Evolutionary conservation across 1,140 invertebrate species (phyloP).

Genomic region (Psilanteris sp.): DNA sequence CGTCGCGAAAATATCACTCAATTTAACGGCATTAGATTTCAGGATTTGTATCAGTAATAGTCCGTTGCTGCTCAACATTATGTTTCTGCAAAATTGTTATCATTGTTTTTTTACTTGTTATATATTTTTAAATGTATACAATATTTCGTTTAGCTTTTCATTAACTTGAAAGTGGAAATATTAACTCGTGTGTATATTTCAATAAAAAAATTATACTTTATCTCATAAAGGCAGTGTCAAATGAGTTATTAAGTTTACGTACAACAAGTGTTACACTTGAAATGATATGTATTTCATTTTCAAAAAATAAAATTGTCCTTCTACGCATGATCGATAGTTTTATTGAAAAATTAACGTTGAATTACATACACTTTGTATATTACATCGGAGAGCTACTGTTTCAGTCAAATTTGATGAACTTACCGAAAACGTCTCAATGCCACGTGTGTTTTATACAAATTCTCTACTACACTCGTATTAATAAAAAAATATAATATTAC

Average conservation of each 20-base stretch:
- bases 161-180: conserved; percentile 36
- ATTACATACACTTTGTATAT: conserved; percentile 38
- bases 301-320: conserved; percentile 9
- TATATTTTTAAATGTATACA: conserved; percentile 14
- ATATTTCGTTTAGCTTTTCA: conserved; percentile 21
- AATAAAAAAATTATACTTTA: conserved; percentile 11
- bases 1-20: conserved; percentile 39
- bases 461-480: conserved; percentile 4
- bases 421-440: conserved; percentile 32
- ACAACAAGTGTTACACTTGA: not conserved
- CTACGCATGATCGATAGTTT: conserved; percentile 20
- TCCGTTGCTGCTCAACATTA: not conserved
- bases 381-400: conserved; percentile 19
- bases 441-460: too few relatives aligned
- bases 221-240: conserved; percentile 29
- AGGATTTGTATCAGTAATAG: conserved; percentile 46
- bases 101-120: too few relatives aligned
- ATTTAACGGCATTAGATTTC: conserved; percentile 11
- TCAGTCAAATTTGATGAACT: conserved; percentile 26
- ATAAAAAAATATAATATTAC: conserved; percentile 46
- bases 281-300: conserved; percentile 37
- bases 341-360: conserved; percentile 33
- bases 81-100: too few relatives aligned
- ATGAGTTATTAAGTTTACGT: conserved; percentile 13
- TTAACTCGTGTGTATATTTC: conserved; percentile 13